Evolutionary conservation across 2,113 vertebrate genomes (phyloP).

Genomic region (Agapornis roseicollis): DNA sequence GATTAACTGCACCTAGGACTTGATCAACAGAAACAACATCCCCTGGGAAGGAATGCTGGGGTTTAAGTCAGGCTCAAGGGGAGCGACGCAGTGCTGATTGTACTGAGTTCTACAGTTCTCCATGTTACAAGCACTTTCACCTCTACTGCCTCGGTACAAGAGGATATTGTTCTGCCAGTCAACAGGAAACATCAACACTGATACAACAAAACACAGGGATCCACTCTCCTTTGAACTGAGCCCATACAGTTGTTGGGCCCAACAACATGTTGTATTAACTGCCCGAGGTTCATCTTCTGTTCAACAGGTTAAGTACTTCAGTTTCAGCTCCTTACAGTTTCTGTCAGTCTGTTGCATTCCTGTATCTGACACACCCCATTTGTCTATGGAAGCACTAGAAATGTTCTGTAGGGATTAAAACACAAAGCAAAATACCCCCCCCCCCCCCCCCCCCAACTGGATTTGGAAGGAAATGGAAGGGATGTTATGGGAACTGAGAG

Average conservation of each 20-base stretch:
- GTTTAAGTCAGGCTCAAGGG: background rate
- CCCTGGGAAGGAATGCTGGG: background rate
- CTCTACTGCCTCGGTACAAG: background rate
- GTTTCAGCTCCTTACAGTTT: background rate
- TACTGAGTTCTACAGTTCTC: accelerated
- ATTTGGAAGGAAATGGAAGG: background rate
- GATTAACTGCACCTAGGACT: background rate
- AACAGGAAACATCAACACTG: background rate
- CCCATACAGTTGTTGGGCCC: background rate
- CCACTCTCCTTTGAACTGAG: background rate
- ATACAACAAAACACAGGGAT: background rate
- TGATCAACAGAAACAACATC: background rate
- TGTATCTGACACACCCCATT: background rate
- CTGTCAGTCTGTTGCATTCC: background rate
- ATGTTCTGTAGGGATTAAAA: background rate
- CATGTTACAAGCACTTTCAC: background rate
- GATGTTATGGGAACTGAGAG: background rate
- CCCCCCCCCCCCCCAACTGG: background rate
- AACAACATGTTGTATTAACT: accelerated
- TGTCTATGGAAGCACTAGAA: background rate
- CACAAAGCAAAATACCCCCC: background rate
- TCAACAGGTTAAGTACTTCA: background rate
- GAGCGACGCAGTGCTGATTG: background rate
- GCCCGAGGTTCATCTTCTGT: background rate
- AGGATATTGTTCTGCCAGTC: background rate